phyloP scores from a whole-genome alignment of 2,797 vertebrate genomes.

The Pygocentrus nattereri region DNA sequence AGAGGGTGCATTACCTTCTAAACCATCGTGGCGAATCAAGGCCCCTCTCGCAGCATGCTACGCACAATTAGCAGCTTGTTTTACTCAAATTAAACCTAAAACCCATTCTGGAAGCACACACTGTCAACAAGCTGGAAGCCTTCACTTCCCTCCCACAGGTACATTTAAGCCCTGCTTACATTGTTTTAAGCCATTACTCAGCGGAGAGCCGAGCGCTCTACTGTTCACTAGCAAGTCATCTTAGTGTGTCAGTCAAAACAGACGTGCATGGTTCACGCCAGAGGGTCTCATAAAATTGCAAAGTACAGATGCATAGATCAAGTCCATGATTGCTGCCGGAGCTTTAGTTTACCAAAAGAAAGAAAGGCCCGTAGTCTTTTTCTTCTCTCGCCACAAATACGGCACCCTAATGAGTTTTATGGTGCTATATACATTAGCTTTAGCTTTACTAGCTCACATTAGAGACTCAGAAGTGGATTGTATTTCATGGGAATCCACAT shows the following conservation, averaged over 20 bases:
- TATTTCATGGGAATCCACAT: not conserved
- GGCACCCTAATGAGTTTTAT: not conserved
- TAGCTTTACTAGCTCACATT: not conserved
- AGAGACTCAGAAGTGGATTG: not conserved
- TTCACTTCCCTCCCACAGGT: conserved; percentile 47
- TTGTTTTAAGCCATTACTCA: conserved; percentile 41
- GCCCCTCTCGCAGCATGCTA: conserved; percentile 66
- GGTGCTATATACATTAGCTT: not conserved
- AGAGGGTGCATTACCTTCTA: conserved; percentile 75
- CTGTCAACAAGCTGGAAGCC: conserved; percentile 50
- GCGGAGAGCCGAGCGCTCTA: not conserved
- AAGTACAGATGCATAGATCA: conserved; percentile 21
- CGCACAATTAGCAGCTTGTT: conserved; percentile 72
- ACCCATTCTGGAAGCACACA: conserved; percentile 55
- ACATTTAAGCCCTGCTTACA: conserved; percentile 51
- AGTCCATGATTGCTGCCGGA: not conserved
- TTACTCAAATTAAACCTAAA: conserved; percentile 67
- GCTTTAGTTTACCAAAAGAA: not conserved
- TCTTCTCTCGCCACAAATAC: not conserved
- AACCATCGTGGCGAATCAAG: conserved; percentile 72
- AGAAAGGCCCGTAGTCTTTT: not conserved
- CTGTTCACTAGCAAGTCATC: conserved; percentile 29
- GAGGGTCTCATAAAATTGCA: not conserved
- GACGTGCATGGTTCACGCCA: not conserved
- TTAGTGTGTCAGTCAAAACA: conserved; percentile 41